phyloP scores from a whole-genome alignment of 2,113 vertebrate species.

The Oxyura jamaicensis region DNA sequence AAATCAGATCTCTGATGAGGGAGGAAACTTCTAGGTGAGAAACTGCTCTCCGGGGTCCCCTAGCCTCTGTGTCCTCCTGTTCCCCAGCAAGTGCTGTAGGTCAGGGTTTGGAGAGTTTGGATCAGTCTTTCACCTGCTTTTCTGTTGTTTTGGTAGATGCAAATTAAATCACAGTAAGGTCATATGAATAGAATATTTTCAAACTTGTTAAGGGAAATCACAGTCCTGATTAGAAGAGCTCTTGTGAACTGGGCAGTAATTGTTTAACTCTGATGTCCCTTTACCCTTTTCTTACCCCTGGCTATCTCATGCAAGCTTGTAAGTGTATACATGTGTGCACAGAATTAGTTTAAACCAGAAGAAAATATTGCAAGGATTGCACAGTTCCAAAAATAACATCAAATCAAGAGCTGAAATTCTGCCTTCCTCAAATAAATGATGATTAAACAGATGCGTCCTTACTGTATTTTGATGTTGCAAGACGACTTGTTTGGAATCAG shows the following conservation, averaged over 20 bases:
- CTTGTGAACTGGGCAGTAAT: not conserved
- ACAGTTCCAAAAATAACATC: not conserved
- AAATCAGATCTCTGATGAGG: not conserved
- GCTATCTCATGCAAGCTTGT: not conserved
- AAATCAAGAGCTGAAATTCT: not conserved
- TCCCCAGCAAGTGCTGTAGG: not conserved
- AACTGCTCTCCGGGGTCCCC: not conserved
- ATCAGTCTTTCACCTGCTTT: not conserved
- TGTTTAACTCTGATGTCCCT: not conserved
- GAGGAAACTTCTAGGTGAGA: not conserved
- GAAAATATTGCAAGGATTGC: not conserved
- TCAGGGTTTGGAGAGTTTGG: not conserved
- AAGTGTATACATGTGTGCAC: not conserved
- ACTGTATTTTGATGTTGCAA: not conserved
- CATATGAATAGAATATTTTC: not conserved
- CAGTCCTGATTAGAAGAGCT: not conserved
- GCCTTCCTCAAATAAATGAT: not conserved
- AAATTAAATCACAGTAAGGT: not conserved
- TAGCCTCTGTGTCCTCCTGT: not conserved
- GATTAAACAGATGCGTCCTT: not conserved
- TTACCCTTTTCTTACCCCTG: not conserved
- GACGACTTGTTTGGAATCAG: not conserved
- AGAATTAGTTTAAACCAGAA: not conserved
- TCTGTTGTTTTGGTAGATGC: not conserved
- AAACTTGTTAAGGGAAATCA: not conserved